Evolutionary conservation across 2,888 invertebrate species (phyloP), one percentile per base, ranked within the genome.

Genomic region (Ectemnius cavifrons): DNA sequence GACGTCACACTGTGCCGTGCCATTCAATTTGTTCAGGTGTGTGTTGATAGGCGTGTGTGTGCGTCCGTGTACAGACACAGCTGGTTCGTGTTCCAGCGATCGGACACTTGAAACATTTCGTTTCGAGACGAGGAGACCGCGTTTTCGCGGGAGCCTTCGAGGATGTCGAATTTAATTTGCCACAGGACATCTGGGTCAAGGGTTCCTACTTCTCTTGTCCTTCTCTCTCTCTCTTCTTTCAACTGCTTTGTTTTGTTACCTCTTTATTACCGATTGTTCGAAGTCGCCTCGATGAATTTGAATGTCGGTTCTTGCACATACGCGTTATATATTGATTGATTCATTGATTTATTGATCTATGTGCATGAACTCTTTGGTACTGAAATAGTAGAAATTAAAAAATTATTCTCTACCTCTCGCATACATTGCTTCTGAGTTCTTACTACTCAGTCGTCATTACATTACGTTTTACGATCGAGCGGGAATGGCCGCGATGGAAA

Each of bases 161-260:
- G 18, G 16, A 4, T 28, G 67, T 71, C 67, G 76, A 75, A 47
- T 63, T 63, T 72, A 49, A 62, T 63, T 60, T 27, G 46, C 14
- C 18, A 65, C n/a, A 62, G 16, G 14, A 27, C 58, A 77, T 77
- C 57, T 76, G 69, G 77, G 77, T 76, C 77, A 77, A 77, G 77
- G 77, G 69, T 63, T 60, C 64, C 27, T 23, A 14, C 49, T 37
- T 63, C 37, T 52, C n/a, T n/a, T 23, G 62, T 58, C 64, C 56
- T 20, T 37, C 60, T 63, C 57, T 59, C 18, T 72, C 68, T 14
- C 16, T 45, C 6, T 37, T 67, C n/a, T 63, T 27, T 47, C 8
- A 37, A 4, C 14, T 23, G 11, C 59, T 23, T 59, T 23, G 20
- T 23, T 14, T 23, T 23, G 14, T 11, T 14, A 20, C 18, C 27